Base-by-base conservation (phyloP, 1,140 invertebrate species). In the Scylla paramamosain region DNA sequence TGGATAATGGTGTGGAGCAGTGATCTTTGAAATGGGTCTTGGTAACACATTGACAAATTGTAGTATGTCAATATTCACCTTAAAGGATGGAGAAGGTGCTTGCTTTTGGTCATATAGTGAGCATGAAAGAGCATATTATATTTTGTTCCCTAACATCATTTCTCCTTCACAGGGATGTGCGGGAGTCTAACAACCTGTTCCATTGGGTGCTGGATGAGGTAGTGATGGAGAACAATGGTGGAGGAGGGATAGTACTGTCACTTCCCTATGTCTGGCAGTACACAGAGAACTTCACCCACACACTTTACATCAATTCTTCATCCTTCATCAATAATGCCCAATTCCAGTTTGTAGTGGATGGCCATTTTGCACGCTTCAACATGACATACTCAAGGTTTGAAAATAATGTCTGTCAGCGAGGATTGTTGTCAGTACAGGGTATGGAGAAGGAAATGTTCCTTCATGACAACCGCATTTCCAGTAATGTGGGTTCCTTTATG, bases 261-360 rank as follows among this genome's bases (percentile, higher is more conserved):
- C 97, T 99, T 20, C 99, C 99, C 0, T 99, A 99, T 96, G 98
- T 99, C 14, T 99, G 99, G 98, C 98, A 99, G 96, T 99, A 99
- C 96, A 98, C 99, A 96, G 98, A 99, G 97, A 99, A 99, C 96
- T 99, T 98, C 96, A 99, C 99, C 0, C 99, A 99, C 97, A 98
- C 98, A 0, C 97, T 99, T 32, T 98, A 98, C 96, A 98, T 99
- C 96, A 97, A 98, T 91, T 99, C 99, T 96, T 99, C 99, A 96
- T 98, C 98, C 0, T 99, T 99, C 98, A 97, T 98, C 46, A 97
- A 98, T 95, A 99, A 99, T 96, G 97, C 98, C n/a, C 97, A 98
- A 45, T 99, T 99, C 96, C 98, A 97, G 28, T 97, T 99, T 77
- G 97, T 98, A 0, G 97, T 99, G 16, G 98, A 98, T 96, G 99